Conservation (phyloP, 1,140 invertebrate genomes). For the Wiebesia pumilae region DNA sequence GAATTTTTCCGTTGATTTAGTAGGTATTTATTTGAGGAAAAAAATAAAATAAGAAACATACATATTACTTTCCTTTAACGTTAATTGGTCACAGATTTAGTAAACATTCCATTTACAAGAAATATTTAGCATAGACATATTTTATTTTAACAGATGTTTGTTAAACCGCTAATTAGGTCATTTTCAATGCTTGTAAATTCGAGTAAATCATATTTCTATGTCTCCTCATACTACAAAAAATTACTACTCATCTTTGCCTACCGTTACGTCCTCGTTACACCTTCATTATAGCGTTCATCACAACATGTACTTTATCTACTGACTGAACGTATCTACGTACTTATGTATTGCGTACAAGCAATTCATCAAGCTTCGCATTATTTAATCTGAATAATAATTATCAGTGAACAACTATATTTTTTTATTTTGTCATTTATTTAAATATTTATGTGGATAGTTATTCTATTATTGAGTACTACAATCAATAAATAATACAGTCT, state of each 20-base stretch:
- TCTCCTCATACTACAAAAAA: not conserved
- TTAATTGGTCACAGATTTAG: not conserved
- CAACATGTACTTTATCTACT: not conserved
- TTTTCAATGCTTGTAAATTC: not conserved
- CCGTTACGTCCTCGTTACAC: not conserved
- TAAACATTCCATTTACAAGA: not conserved
- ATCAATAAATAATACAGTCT: not conserved
- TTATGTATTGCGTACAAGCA: not conserved
- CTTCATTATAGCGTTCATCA: constrained; percentile 9
- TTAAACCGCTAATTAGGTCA: not conserved
- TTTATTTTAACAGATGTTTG: not conserved
- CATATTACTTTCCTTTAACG: not conserved
- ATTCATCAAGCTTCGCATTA: not conserved
- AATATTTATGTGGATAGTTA: not conserved
- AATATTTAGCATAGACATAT: too few relatives aligned
- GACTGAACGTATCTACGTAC: not conserved
- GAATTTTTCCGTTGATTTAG: too few relatives aligned
- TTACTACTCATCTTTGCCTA: not conserved
- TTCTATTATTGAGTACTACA: not conserved
- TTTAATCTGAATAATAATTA: not conserved
- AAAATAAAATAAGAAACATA: not conserved
- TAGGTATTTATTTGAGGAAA: too few relatives aligned
- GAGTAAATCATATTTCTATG: not conserved
- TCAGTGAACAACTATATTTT: too few relatives aligned
- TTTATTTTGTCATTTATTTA: not conserved